A percentile compares a stretch with the other conserved stretches of the same genome.
Evolutionary conservation across 2,113 vertebrate genomes (phyloP).

Genomic region (Zosterops lateralis): DNA sequence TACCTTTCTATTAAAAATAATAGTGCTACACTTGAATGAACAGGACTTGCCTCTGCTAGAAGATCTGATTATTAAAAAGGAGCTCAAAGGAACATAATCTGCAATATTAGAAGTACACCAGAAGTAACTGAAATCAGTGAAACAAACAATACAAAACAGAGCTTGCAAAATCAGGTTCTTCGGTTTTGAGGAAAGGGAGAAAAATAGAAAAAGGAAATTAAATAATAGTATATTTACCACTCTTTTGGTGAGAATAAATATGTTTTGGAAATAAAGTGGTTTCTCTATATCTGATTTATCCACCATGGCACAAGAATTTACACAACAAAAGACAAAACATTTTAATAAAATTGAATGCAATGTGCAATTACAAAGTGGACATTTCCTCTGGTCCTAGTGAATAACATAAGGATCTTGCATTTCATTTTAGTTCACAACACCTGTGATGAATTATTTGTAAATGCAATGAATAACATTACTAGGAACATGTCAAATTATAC

Average conservation of each 20-base stretch:
- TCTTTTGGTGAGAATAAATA: not conserved
- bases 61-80: not conserved
- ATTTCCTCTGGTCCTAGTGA: conserved; percentile 39
- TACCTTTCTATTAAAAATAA: not conserved
- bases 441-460: conserved; percentile 70
- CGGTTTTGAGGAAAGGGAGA: not conserved
- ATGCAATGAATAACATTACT: conserved; percentile 68
- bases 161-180: not conserved
- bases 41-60: not conserved
- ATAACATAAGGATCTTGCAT: conserved; percentile 38
- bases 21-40: not conserved
- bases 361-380: conserved; percentile 53
- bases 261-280: not conserved
- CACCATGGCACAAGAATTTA: not conserved
- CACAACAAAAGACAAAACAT: conserved; percentile 33
- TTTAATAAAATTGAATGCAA: conserved; percentile 41
- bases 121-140: not conserved
- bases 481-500: conserved; percentile 68
- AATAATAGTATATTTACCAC: not conserved
- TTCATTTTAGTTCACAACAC: conserved; percentile 56
- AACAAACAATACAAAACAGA: not conserved
- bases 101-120: not conserved
- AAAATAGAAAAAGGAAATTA: not conserved
- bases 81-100: not conserved
- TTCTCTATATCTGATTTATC: conserved; percentile 6